Evolutionary conservation across 2,888 invertebrate species (phyloP), one percentile per base, ranked within the genome.

Genomic region (Agriopis aurantiaria): DNA sequence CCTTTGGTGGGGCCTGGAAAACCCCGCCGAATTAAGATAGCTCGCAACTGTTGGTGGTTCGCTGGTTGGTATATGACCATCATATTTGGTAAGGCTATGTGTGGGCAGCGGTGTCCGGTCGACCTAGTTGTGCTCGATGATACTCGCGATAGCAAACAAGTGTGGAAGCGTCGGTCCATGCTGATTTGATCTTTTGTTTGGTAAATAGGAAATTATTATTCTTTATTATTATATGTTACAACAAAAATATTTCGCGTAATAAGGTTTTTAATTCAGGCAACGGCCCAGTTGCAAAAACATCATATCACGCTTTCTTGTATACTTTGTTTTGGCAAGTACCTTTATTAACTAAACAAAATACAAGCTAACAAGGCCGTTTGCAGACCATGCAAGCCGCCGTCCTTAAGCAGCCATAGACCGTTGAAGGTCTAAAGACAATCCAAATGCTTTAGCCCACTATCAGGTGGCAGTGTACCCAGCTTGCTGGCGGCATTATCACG

Each of bases 81-180:
- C 52, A 65, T 56, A 64, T 69, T 74, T 65, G 53, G 71, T 61
- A 59, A 68, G 62, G 56, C 65, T 71, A 52, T 62, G 84, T 82
- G 87, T 88, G 83, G 88, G 88, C 74, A 79, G 85, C 83, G 58
- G 67, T 88, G 90, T 92, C 91, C 92, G 92, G 90, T 88, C 91
- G 92, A 91, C 92, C 92, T 83, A 92, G 86, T 86, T 91, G 84
- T 75, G 74, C 74, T 40, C 80, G 92, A 92, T 92, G 89, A 87
- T 89, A 90, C 80, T 79, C 69, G 77, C 75, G 92, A 93, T 92
- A 91, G 82, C 82, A 88, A 91, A 88, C 83, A 90, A 84, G 79
- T 81, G 81, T 82, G 77, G 73, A 79, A 80, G 79, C 80, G 77
- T 75, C 81, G 82, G 80, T 82, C 81, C 81, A 72, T 73, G 78